Evolutionary conservation across 1,140 invertebrate species (phyloP), one percentile per base, ranked within the genome.

Genomic region (Galendromus occidentalis): DNA sequence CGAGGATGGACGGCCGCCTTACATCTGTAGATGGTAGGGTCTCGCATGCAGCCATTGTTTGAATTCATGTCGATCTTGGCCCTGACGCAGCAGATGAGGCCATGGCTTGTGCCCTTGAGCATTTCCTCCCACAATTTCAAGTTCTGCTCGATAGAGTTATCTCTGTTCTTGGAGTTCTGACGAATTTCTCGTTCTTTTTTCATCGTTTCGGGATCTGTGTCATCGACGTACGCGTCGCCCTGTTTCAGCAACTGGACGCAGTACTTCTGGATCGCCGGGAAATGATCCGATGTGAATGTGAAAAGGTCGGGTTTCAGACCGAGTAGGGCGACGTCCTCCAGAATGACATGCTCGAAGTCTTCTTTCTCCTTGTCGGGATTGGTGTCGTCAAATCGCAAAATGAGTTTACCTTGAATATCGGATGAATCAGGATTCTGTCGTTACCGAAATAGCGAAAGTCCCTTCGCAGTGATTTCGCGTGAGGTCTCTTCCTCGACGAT

Each of bases 1-100:
- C 86, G 78, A 1, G 93, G 86, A 82, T 99, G 96, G 9, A 82
- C 77, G 75, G 98, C 92, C 67, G 83, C 83, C 76, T 99, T 99
- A 77, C 94, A 99, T n/a, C 96, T 80, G 75, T 98, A 99, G 70
- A 99, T 95, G 7, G 94, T 97, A n/a, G 96, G 96, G 80, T 99
- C 96, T 44, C 96, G 80, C 82, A 99, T 79, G 73, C 93, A 98
- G 0, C 96, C 96, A 78, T 98, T 99, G 25, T 84, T 78, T 0
- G 91, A 95, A 68, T 85, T 81, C 89, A 98, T 98, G 76, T 98
- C 90, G 68, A 99, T 96, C 79, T 97, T 98, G 0, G 93, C 93
- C 66, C 95, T 81, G 0, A 99, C 88, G 75, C 91, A 95, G 73
- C 86, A 95, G 71, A 85, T 83, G 66, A 86, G 81, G 0, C 93